Percentiles rank a stretch among this genome's conserved stretches.
Conservation (phyloP, 2,797 vertebrate species). For the Clarias fuscus region DNA sequence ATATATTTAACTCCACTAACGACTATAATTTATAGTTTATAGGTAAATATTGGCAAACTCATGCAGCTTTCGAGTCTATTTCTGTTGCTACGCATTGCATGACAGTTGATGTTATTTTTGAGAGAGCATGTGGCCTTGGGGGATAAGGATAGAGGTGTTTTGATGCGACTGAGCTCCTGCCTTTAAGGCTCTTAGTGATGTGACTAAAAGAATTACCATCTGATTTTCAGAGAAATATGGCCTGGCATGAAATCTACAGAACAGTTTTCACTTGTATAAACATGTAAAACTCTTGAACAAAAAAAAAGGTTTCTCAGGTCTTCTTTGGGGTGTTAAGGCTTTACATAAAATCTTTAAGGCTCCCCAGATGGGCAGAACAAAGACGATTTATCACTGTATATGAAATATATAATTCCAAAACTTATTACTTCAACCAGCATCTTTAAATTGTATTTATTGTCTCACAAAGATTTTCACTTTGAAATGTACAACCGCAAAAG, state of each 20-base stretch:
- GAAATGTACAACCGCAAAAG: constrained; percentile 1
- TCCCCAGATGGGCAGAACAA: background rate
- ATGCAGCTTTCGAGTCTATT: constrained; percentile 5
- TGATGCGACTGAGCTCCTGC: constrained; percentile 29
- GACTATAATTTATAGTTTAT: constrained; percentile 8
- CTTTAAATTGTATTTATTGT: background rate
- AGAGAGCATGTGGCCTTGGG: constrained; percentile 31
- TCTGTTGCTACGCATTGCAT: constrained; percentile 17
- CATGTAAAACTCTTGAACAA: background rate
- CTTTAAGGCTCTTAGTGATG: constrained; percentile 32
- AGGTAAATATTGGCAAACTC: constrained; percentile 30
- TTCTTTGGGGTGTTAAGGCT: background rate
- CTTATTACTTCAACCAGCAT: background rate
- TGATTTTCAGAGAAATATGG: constrained; percentile 24
- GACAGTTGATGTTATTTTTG: constrained; percentile 42
- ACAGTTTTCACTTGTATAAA: background rate
- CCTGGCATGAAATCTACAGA: background rate
- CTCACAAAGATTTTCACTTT: background rate
- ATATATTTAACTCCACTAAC: background rate
- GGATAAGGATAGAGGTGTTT: constrained; percentile 40
- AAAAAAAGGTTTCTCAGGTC: background rate
- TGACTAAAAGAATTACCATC: constrained; percentile 23
- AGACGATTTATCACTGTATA: background rate
- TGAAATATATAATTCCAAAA: background rate
- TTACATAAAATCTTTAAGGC: background rate